A percentile compares a stretch with the other conserved stretches of the same genome.
Evolutionary conservation across 2,113 vertebrate species (phyloP).

Genomic region (Crotalus viridis): DNA sequence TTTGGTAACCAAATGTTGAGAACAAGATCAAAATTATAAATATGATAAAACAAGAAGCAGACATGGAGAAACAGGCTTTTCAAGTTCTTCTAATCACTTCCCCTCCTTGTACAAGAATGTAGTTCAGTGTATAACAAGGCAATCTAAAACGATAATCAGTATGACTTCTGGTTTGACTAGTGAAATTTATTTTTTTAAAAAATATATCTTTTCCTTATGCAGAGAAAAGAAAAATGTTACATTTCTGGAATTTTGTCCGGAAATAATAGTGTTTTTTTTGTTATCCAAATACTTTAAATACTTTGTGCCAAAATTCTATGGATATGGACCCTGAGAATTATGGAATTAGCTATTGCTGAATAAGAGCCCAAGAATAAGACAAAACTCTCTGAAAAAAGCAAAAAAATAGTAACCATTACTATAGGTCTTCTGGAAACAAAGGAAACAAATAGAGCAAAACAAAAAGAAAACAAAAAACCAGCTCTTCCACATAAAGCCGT

Average conservation of each 20-base stretch:
- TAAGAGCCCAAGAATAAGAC: not conserved
- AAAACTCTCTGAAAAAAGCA: slow-evolving; percentile 1
- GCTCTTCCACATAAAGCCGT: not conserved
- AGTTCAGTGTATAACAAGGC: slow-evolving; percentile 27
- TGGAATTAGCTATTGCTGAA: rapidly evolving
- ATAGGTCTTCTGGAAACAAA: not conserved
- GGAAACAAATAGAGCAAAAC: not conserved
- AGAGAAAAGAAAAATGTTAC: slow-evolving; percentile 26
- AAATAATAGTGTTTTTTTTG: not conserved
- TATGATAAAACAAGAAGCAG: slow-evolving; percentile 13
- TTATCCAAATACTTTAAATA: not conserved
- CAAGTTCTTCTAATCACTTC: slow-evolving; percentile 30
- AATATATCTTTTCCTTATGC: slow-evolving; percentile 4
- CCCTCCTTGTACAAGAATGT: slow-evolving; percentile 42
- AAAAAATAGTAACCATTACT: not conserved
- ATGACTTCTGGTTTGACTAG: slow-evolving; percentile 34
- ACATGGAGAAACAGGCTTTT: slow-evolving; percentile 56
- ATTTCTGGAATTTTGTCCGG: slow-evolving; percentile 16
- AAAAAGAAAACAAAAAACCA: not conserved
- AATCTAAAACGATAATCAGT: slow-evolving; percentile 26
- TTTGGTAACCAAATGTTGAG: slow-evolving; percentile 21
- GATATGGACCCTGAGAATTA: slow-evolving; percentile 6
- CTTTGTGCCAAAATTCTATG: not conserved
- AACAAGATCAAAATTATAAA: slow-evolving; percentile 27
- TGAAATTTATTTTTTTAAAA: slow-evolving; percentile 24